phyloP scores from a whole-genome alignment of 2,113 vertebrate species.

The Hippocampus mohnikei region DNA sequence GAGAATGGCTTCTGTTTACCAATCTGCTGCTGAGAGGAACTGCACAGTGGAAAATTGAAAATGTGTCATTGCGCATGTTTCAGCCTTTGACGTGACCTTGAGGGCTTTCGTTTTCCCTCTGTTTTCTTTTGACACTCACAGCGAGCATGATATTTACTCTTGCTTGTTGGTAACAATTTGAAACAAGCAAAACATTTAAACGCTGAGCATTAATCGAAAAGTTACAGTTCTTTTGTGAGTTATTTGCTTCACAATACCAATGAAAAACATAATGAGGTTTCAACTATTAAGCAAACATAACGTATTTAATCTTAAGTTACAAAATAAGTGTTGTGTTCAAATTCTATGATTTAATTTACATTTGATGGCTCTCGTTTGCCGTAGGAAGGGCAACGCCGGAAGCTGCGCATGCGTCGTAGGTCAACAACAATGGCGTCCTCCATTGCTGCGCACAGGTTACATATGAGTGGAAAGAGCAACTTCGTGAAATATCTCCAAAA shows the following conservation, averaged over 20 bases:
- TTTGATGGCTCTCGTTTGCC: constrained; percentile 26
- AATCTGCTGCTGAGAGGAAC: constrained; percentile 25
- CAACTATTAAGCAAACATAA: too few species aligned
- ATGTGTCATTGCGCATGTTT: constrained; percentile 3
- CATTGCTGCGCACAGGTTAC: constrained; percentile 55
- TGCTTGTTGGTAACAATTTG: too few species aligned
- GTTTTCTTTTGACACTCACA: not conserved
- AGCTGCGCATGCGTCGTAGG: constrained; percentile 50
- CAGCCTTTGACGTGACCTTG: not conserved
- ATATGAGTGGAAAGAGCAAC: constrained; percentile 32
- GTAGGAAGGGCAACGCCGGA: constrained; percentile 15
- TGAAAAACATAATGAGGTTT: too few species aligned
- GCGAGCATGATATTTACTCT: too few species aligned
- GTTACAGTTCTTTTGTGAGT: too few species aligned
- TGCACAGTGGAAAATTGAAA: constrained; percentile 36
- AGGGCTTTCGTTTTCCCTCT: constrained; percentile 61
- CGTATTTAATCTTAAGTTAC: too few species aligned
- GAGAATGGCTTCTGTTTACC: too few species aligned
- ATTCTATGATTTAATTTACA: not conserved
- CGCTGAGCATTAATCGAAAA: too few species aligned
- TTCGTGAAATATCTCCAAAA: constrained; percentile 26
- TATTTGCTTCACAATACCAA: too few species aligned
- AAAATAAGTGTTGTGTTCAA: too few species aligned
- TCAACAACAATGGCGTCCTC: constrained; percentile 68
- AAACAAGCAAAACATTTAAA: too few species aligned